These are phyloP conservation scores for Megalops cyprinoides DNA, from an alignment of 2,797 vertebrate species.

Conservation along the genomic window DNA sequence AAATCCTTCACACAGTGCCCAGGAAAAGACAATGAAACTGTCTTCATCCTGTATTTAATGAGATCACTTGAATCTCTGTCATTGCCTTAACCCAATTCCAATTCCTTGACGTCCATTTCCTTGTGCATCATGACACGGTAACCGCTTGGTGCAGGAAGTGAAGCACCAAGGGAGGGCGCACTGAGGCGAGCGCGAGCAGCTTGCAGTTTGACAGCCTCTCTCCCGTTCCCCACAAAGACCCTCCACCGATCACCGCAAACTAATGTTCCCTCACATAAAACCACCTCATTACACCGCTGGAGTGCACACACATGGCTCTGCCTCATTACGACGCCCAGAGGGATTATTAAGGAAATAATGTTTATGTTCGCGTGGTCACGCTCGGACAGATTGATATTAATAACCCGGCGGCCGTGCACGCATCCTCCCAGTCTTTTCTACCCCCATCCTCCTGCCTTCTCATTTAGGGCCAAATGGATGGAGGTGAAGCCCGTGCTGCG, in stretches of 20 bases:
- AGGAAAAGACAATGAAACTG: neutral
- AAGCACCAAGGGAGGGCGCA: conserved; percentile 25
- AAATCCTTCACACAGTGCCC: too few relatives aligned
- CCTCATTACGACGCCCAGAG: neutral
- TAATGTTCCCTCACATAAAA: neutral
- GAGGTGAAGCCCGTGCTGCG: neutral
- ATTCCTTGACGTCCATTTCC: too few relatives aligned
- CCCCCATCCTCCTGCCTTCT: neutral
- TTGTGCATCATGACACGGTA: too few relatives aligned
- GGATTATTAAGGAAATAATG: conserved; percentile 7
- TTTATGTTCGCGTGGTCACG: conserved; percentile 7
- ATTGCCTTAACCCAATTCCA: too few relatives aligned
- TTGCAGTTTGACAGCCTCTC: too few relatives aligned
- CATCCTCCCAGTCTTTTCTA: neutral
- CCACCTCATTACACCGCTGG: neutral
- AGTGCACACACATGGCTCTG: neutral
- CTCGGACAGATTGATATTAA: conserved; percentile 1
- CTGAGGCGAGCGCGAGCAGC: too few relatives aligned
- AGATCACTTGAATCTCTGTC: too few relatives aligned
- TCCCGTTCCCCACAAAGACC: too few relatives aligned
- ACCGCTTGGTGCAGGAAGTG: conserved; percentile 28
- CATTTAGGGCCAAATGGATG: neutral
- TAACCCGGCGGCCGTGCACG: neutral
- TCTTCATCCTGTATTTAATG: neutral
- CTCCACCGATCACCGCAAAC: neutral